Evolutionary conservation across 2,113 vertebrate genomes (phyloP).

Genomic region (Chlamydotis undulata): DNA sequence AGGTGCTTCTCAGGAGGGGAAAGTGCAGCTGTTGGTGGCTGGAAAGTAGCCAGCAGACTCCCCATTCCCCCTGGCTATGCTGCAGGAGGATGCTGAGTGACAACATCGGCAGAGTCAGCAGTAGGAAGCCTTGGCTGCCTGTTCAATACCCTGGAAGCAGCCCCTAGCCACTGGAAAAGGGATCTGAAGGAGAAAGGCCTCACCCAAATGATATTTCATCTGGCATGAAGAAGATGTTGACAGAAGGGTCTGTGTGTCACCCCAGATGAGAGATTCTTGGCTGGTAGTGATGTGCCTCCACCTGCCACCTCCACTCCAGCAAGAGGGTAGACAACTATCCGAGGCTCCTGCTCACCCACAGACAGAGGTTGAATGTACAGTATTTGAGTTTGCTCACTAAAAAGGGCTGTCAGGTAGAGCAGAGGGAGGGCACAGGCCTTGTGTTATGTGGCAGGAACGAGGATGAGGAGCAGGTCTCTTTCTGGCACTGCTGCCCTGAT

Average conservation of each 20-base stretch:
- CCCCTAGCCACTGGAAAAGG: not conserved
- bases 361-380: not conserved
- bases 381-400: not conserved
- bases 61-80: not conserved
- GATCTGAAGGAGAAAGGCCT: conserved; percentile 7
- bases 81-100: conserved; percentile 22
- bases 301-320: not conserved
- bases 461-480: not conserved
- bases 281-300: not conserved
- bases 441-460: not conserved
- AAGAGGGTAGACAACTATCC: not conserved
- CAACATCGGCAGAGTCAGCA: not conserved
- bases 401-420: not conserved
- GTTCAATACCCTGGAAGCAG: not conserved
- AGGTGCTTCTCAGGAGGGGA: not conserved
- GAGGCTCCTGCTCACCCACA: not conserved
- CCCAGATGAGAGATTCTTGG: not conserved
- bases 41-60: not conserved
- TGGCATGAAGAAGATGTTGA: not conserved
- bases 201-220: not conserved
- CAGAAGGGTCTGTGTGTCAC: not conserved
- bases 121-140: not conserved
- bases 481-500: not conserved
- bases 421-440: not conserved
- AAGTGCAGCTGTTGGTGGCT: not conserved